A percentile compares a stretch with the other conserved stretches of the same genome.
These are phyloP conservation scores for Drosophila lini DNA, from an alignment of 1,140 invertebrate genomes.

Conservation along the genomic window DNA sequence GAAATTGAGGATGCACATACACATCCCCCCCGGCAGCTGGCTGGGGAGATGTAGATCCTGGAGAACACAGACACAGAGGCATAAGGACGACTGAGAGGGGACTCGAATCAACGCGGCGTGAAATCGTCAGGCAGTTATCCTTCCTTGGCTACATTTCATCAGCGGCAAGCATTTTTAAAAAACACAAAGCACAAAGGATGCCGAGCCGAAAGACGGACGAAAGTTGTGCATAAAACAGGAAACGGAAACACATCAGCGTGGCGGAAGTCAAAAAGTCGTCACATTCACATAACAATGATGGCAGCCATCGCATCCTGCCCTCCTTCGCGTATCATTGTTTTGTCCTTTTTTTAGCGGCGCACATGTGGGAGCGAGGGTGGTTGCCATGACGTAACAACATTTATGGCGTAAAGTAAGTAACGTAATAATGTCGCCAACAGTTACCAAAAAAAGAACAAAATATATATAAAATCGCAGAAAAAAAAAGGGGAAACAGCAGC, in stretches of 20 bases:
- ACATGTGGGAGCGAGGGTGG: slow-evolving; percentile 7
- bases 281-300: slow-evolving; percentile 84
- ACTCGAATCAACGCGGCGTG: slow-evolving; percentile 77
- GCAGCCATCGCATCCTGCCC: slow-evolving; percentile 48
- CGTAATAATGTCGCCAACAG: slow-evolving; percentile 81
- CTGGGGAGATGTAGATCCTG: slow-evolving; percentile 9
- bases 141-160: slow-evolving; percentile 75
- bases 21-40: slow-evolving; percentile 7
- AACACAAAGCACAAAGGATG: slow-evolving; percentile 24
- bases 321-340: slow-evolving; percentile 50
- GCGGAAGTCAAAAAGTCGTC: slow-evolving; percentile 84
- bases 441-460: slow-evolving; percentile 57
- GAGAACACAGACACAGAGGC: background rate
- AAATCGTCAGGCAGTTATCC: slow-evolving; percentile 73
- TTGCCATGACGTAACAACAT: slow-evolving; percentile 74
- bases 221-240: slow-evolving; percentile 80
- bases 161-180: slow-evolving; percentile 54
- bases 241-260: slow-evolving; percentile 84
- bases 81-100: background rate
- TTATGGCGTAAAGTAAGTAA: slow-evolving; percentile 80
- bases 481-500: slow-evolving; percentile 34
- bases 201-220: slow-evolving; percentile 46
- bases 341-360: slow-evolving; percentile 46
- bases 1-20: slow-evolving; percentile 80
- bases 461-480: background rate